These are phyloP conservation scores for Alosa sapidissima DNA, from an alignment of 2,797 vertebrate species.

Conservation along the genomic window DNA sequence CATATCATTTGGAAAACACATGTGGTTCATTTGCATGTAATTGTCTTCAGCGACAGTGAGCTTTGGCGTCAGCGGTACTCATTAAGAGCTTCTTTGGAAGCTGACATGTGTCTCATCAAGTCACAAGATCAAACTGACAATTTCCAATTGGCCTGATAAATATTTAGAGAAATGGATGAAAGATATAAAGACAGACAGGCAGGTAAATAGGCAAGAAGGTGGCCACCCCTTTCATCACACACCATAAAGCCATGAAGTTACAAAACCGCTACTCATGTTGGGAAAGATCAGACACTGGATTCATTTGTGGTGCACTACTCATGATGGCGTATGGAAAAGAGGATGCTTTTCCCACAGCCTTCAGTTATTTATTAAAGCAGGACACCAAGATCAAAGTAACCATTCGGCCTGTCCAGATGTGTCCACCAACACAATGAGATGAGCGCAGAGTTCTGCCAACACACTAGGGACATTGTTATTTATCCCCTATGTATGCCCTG, in stretches of 20 bases:
- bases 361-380: no score
- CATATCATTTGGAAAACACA: conserved; percentile 15
- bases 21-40: conserved; percentile 8
- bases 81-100: neutral
- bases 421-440: no score
- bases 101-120: neutral
- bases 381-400: no score
- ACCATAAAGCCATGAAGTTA: neutral
- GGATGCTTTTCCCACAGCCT: no score
- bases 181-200: neutral
- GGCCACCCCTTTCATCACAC: neutral
- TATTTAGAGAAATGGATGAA: neutral
- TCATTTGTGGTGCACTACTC: neutral
- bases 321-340: no score
- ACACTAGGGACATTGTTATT: no score
- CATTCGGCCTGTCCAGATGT: no score
- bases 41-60: neutral
- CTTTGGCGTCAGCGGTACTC: neutral
- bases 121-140: neutral
- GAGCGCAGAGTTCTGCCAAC: no score
- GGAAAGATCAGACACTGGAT: neutral
- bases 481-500: no score
- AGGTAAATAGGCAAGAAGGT: neutral
- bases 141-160: neutral
- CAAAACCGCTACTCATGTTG: neutral